phyloP scores from a whole-genome alignment of 2,797 vertebrate species.

The Artibeus jamaicensis region DNA sequence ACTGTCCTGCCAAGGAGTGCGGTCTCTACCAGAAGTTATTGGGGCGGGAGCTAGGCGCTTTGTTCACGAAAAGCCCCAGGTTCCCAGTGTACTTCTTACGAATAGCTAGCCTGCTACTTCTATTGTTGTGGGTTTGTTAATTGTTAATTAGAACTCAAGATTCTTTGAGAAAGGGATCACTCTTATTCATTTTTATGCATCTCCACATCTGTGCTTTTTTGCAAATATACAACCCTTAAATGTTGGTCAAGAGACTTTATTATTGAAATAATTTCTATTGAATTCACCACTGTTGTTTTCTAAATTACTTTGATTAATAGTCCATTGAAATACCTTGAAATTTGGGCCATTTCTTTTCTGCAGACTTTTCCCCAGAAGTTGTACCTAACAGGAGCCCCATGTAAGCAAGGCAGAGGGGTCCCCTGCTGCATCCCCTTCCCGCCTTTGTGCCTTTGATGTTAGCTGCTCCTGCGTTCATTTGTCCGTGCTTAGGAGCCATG shows the following conservation, averaged over 20 bases:
- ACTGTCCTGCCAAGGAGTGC: background rate
- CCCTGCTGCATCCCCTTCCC: background rate
- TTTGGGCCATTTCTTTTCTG: background rate
- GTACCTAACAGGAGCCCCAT: background rate
- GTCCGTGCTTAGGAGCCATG: background rate
- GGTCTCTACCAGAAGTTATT: background rate
- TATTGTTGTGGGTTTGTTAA: background rate
- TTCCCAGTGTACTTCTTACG: fast-evolving
- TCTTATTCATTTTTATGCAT: background rate
- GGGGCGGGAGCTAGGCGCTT: background rate
- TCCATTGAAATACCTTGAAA: background rate
- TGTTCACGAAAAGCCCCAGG: fast-evolving
- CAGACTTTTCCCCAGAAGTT: background rate
- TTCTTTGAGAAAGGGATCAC: background rate
- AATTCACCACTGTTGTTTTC: background rate
- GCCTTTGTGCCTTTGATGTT: background rate
- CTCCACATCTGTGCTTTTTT: background rate
- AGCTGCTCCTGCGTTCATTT: background rate
- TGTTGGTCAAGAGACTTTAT: background rate
- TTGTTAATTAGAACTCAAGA: background rate
- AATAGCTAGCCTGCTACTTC: too few relatives aligned
- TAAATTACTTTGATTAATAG: background rate
- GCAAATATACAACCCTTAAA: background rate
- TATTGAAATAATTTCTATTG: background rate
- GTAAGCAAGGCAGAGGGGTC: background rate